Evolutionary conservation across 2,888 invertebrate genomes (phyloP).

Genomic region (Malacosoma neustria): DNA sequence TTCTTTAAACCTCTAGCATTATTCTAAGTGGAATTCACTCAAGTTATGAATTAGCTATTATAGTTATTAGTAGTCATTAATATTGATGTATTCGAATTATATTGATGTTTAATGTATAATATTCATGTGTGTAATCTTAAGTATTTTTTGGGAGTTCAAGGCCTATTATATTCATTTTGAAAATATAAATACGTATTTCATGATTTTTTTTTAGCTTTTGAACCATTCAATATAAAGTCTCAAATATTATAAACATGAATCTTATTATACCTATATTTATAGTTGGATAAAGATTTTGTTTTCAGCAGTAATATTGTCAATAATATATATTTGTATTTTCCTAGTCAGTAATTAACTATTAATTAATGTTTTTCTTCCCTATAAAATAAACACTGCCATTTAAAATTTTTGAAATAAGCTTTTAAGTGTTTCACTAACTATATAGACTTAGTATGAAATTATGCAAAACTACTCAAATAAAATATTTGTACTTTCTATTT

Average conservation of each 20-base stretch:
- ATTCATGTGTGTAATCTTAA: not conserved
- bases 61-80: slow-evolving; percentile 26
- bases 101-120: slow-evolving; percentile 23
- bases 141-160: slow-evolving; percentile 33
- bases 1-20: slow-evolving; percentile 33
- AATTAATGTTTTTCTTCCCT: slow-evolving; percentile 5
- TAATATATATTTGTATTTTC: slow-evolving; percentile 15
- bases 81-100: slow-evolving; percentile 34
- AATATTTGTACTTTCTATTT: too few species aligned
- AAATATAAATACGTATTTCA: not conserved
- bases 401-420: too few species aligned
- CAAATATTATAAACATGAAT: too few species aligned
- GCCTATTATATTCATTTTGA: slow-evolving; percentile 19
- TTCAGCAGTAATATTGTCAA: too few species aligned
- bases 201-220: too few species aligned
- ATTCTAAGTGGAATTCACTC: slow-evolving; percentile 24
- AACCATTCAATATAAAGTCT: too few species aligned
- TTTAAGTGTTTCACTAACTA: not conserved
- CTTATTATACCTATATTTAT: too few species aligned
- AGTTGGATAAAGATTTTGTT: too few species aligned
- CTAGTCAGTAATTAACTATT: slow-evolving; percentile 9
- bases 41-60: slow-evolving; percentile 18
- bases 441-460: too few species aligned
- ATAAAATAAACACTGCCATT: not conserved
- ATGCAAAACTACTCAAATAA: too few species aligned